These are phyloP conservation scores for Griposia aprilina DNA, from an alignment of 2,888 invertebrate species.

Conservation along the genomic window DNA sequence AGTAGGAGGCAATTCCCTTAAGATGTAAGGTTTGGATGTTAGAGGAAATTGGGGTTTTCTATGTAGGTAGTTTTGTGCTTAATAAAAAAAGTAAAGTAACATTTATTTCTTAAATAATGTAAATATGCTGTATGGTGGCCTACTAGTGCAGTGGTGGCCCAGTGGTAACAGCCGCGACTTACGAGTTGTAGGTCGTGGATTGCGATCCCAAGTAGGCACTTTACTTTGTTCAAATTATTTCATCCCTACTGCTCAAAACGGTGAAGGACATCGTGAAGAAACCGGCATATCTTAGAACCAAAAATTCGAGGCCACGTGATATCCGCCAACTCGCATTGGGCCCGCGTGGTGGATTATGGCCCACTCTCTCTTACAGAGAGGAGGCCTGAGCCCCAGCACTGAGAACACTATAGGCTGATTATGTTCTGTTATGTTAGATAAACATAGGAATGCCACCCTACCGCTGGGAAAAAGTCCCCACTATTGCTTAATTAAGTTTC, in stretches of 20 bases:
- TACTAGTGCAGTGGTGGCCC: not conserved
- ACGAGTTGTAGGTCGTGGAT: not conserved
- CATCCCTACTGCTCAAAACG: not conserved
- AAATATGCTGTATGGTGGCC: not conserved
- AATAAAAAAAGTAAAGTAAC: not conserved
- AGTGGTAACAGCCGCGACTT: not conserved
- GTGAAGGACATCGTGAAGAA: not conserved
- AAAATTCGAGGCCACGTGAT: not conserved
- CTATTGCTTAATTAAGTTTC: too few relatives aligned
- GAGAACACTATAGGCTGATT: not conserved
- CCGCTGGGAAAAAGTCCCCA: not conserved
- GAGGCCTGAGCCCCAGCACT: not conserved
- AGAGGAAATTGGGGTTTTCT: slow-evolving; percentile 30
- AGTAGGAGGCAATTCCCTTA: slow-evolving; percentile 19
- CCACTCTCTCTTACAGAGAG: not conserved
- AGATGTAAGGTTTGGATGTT: slow-evolving; percentile 12
- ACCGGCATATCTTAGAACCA: not conserved
- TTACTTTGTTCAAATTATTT: not conserved
- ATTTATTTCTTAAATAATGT: not conserved
- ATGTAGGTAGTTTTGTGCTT: not conserved
- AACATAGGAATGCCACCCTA: not conserved
- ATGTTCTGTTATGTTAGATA: not conserved
- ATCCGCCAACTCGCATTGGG: not conserved
- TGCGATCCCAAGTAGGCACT: not conserved
- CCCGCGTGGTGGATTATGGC: not conserved